phyloP scores from a whole-genome alignment of 2,113 vertebrate genomes.

The Micronycteris hirsuta region DNA sequence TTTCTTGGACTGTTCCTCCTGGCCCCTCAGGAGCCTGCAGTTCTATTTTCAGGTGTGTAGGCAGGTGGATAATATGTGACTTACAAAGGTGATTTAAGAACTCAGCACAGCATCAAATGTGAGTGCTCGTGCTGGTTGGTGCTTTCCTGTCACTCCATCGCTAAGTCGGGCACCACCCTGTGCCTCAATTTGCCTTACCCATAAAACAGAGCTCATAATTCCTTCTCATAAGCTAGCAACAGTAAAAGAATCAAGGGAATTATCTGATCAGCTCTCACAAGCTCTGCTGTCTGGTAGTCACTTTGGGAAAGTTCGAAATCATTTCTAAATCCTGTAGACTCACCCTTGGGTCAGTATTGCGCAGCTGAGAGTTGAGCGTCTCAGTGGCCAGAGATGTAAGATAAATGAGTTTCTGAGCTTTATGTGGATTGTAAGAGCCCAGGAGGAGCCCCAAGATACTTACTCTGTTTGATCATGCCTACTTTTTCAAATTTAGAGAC shows the following conservation, averaged over 20 bases:
- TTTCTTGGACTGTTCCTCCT: background rate
- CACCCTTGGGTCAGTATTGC: background rate
- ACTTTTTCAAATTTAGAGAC: background rate
- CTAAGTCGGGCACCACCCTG: background rate
- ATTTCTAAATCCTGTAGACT: background rate
- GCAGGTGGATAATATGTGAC: background rate
- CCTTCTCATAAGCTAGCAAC: background rate
- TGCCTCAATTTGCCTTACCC: background rate
- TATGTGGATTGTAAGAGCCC: background rate
- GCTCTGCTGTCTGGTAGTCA: background rate
- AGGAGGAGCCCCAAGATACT: background rate
- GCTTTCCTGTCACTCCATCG: background rate
- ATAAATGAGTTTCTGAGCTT: slow-evolving; percentile 17
- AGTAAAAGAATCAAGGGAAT: background rate
- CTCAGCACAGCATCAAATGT: background rate
- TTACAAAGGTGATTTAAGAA: background rate
- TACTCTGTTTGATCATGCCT: background rate
- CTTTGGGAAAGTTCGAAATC: background rate
- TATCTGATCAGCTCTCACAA: background rate
- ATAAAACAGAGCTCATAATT: background rate
- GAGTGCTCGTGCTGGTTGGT: background rate
- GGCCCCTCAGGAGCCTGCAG: background rate
- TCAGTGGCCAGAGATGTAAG: background rate
- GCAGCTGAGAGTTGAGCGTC: background rate
- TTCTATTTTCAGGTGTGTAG: slow-evolving; percentile 47